Evolutionary conservation across 2,113 vertebrate species (phyloP).

Genomic region (Gobio gobio): DNA sequence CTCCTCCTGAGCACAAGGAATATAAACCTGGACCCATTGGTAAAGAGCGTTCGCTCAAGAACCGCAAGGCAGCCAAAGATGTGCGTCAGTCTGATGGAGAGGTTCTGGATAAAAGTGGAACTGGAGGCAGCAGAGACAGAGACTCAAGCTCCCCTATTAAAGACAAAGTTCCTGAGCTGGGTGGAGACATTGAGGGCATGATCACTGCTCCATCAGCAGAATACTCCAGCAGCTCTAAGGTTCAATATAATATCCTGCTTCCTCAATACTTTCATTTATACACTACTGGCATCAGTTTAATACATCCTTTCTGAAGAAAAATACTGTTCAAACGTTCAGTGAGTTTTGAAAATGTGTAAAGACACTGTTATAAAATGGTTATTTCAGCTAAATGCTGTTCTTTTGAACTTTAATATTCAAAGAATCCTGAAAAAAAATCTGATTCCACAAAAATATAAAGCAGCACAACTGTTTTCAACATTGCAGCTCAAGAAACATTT

Average conservation of each 20-base stretch:
- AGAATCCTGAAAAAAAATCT: too few species aligned
- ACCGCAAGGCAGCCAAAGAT: conserved; percentile 93
- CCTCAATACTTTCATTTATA: background rate
- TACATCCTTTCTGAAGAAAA: too few species aligned
- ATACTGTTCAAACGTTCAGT: too few species aligned
- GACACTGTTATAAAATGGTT: too few species aligned
- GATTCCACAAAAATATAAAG: too few species aligned
- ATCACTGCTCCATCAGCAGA: conserved; percentile 90
- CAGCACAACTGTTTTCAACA: too few species aligned
- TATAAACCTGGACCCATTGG: conserved; percentile 98
- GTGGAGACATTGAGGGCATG: conserved; percentile 92
- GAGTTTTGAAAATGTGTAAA: too few species aligned
- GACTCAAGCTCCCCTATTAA: conserved; percentile 83
- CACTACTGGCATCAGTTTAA: background rate
- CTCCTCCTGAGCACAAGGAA: conserved; percentile 91
- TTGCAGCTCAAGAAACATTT: too few species aligned
- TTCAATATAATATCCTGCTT: conserved; percentile 60
- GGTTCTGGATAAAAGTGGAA: conserved; percentile 82
- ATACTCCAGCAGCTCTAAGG: conserved; percentile 88
- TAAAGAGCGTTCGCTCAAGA: conserved; percentile 96
- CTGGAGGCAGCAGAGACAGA: conserved; percentile 76
- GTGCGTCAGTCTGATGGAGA: conserved; percentile 87
- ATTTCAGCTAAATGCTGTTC: too few species aligned
- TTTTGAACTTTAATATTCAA: too few species aligned
- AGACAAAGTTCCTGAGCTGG: conserved; percentile 88